Evolutionary conservation across 2,888 invertebrate genomes (phyloP), one percentile per base, ranked within the genome.

Genomic region (Hydrotaea cyrtoneurina): DNA sequence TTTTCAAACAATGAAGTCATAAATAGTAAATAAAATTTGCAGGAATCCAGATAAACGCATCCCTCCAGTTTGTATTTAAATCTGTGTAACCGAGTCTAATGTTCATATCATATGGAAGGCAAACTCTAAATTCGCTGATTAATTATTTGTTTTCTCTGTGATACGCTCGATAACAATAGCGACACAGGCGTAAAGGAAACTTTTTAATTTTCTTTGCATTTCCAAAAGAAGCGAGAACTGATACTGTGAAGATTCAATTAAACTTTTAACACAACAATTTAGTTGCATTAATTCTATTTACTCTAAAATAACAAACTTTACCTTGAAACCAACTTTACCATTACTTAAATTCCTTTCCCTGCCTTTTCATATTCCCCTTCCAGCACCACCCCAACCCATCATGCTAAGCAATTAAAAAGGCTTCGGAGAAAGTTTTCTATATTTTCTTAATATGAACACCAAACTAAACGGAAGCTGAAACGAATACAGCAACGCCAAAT

Each of bases 211-310:
- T 69, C 69, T 69, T 23, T 23, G 46, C 69, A 4, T 43, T 19
- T 26, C 59, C 23, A 21, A 13, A 19, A 23, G 10, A 46, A 69
- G 46, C 23, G 46, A 69, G n/a, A 31, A 69, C 21, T 23, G n/a
- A 43, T 10, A 13, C 43, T 23, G 21, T 43, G 43, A 57, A 57
- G 73, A 74, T 74, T 74, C 73, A 74, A 57, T 74, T 74, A 57
- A 74, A 74, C 73, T 74, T 74, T 74, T 74, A 74, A 21, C 57
- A 57, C 73, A 57, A 57, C 57, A 59, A 74, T 74, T 43, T 59
- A 74, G 73, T 57, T 59, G 57, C 57, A 74, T 74, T 74, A 57
- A 74, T 43, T 74, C 39, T 59, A 74, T 74, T 74, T 74, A 59
- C 57, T 39, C 39, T 43, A 21, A 59, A 69, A 43, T 36, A 74